Base-by-base conservation (phyloP, 2,888 invertebrate genomes). In the Campoletis raptor region DNA sequence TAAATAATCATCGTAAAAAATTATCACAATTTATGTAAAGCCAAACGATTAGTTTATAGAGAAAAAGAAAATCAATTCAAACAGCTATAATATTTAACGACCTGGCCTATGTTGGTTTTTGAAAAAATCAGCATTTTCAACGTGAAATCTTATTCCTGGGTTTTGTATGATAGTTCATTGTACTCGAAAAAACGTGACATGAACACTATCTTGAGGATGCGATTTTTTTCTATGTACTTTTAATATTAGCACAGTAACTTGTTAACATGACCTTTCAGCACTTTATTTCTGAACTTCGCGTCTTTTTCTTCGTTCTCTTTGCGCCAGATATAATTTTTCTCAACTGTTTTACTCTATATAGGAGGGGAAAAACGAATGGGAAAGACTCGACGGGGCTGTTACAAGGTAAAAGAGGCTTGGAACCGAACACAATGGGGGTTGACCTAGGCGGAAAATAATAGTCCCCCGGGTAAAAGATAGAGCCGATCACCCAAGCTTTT, bases 381-480 rank as follows among this genome's bases (percentile, higher is more conserved):
- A 66, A 37, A 70, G 64, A 42, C 64, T 48, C 69, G 36, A 21
- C 5, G 79, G 40, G 36, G 57, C 45, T 70, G 57, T 48, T 80
- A 36, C 36, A 61, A 30, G n/a, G 37, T 42, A 36, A 42, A 61
- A 42, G 73, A 42, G 48, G 30, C n/a, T 52, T 83, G 54, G 67
- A 79, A 76, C 8, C 7, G 70, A 52, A 52, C 52, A 42, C 66
- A 64, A 64, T 42, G 77, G 21, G 66, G 73, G 69, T 57, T 78
- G 83, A 81, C 76, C 69, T 52, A 69, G 72, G 69, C 45, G 85
- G 82, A 85, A 85, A 80, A 80, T 85, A 85, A 83, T 85, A 79
- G 85, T 80, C 85, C 76, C 70, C 52, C 66, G 79, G 73, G 82
- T 76, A 83, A 78, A 83, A 79, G 69, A 37, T 42, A 72, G 85